Percentiles rank a stretch among this genome's conserved stretches.
Evolutionary conservation across 2,113 vertebrate genomes (phyloP).

Genomic region (Etheostoma spectabile): DNA sequence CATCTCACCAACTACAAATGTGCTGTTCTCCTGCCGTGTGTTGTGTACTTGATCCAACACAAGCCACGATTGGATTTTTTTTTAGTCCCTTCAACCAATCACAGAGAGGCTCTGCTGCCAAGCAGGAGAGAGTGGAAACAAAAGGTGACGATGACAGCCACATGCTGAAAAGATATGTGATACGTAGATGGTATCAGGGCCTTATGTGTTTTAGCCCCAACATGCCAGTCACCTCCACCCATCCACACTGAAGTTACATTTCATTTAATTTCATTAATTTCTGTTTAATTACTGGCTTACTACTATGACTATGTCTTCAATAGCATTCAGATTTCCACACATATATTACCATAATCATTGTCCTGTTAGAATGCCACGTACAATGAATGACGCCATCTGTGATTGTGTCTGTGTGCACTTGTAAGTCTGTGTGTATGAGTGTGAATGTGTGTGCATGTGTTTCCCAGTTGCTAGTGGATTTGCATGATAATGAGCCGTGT

Average conservation of each 20-base stretch:
- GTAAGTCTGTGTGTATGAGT: not conserved
- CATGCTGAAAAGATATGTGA: constrained; percentile 38
- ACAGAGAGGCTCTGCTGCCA: constrained; percentile 43
- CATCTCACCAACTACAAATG: constrained; percentile 15
- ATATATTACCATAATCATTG: constrained; percentile 55
- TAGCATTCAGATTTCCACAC: constrained; percentile 56
- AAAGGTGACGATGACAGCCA: constrained; percentile 36
- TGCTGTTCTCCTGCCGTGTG: not conserved
- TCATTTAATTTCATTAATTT: not conserved
- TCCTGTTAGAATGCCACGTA: constrained; percentile 25
- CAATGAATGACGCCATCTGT: constrained; percentile 56
- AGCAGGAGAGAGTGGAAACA: constrained; percentile 50
- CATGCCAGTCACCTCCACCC: constrained; percentile 18
- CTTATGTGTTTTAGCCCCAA: constrained; percentile 16
- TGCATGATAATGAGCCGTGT: constrained; percentile 63
- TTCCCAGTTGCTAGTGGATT: constrained; percentile 50
- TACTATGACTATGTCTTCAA: constrained; percentile 28
- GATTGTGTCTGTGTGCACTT: constrained; percentile 31
- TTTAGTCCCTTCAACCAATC: constrained; percentile 44
- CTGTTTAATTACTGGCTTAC: constrained; percentile 3
- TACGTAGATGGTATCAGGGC: constrained; percentile 18
- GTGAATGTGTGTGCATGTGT: constrained; percentile 23
- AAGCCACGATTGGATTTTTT: constrained; percentile 29
- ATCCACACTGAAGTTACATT: constrained; percentile 10
- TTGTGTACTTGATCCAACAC: constrained; percentile 16